Evolutionary conservation across 2,888 invertebrate genomes (phyloP).

Genomic region (Apamea anceps): DNA sequence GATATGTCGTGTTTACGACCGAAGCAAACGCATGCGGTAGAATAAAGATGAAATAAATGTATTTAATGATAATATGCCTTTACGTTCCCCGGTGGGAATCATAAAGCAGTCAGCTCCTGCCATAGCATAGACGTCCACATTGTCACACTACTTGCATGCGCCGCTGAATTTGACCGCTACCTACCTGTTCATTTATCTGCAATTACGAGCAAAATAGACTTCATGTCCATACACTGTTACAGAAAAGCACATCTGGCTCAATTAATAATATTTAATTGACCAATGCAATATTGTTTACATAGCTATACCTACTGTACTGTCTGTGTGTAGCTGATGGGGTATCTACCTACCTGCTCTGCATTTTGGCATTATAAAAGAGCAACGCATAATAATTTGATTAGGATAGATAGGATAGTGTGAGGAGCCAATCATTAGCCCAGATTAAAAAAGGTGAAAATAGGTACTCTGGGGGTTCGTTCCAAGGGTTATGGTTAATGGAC

Average conservation of each 20-base stretch:
- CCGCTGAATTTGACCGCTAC: no score
- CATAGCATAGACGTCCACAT: no score
- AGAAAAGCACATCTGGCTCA: neutral
- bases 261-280: neutral
- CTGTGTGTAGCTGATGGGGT: neutral
- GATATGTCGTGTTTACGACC: conserved; percentile 9
- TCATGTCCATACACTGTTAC: neutral
- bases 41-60: neutral
- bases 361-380: neutral
- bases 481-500: neutral
- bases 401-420: neutral
- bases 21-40: neutral
- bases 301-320: neutral
- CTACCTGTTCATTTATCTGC: no score
- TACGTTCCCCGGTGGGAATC: neutral
- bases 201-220: neutral
- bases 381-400: conserved; percentile 1
- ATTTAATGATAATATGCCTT: neutral
- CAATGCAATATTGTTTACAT: neutral
- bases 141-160: no score
- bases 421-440: neutral
- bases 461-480: no score
- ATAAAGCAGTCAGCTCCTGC: no score
- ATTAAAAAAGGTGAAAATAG: no score
- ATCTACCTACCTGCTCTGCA: neutral